phyloP scores from a whole-genome alignment of 2,888 invertebrate species.

The Plagodis dolabraria region DNA sequence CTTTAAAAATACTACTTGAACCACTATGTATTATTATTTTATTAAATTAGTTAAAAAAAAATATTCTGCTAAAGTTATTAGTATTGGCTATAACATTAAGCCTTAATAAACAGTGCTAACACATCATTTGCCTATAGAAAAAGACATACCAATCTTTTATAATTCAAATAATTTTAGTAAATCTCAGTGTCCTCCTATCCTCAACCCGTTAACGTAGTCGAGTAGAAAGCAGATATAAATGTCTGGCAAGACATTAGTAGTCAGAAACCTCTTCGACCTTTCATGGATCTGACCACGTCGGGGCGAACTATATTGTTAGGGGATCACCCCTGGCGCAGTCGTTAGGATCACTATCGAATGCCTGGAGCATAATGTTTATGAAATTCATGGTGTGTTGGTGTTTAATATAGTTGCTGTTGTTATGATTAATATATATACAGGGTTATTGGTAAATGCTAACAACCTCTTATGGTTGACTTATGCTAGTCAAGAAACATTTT shows the following conservation, averaged over 20 bases:
- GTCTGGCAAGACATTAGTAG: conserved; percentile 61
- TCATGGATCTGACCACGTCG: conserved; percentile 46
- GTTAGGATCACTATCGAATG: conserved; percentile 21
- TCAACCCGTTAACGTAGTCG: conserved; percentile 7
- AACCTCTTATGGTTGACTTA: too few relatives aligned
- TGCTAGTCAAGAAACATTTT: too few relatives aligned
- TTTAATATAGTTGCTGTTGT: too few relatives aligned
- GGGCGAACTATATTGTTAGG: conserved; percentile 48
- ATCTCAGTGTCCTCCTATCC: conserved; percentile 1
- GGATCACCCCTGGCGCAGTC: conserved; percentile 42
- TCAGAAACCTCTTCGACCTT: conserved; percentile 49
- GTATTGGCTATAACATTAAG: too few relatives aligned
- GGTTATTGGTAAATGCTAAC: too few relatives aligned
- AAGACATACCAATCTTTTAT: neutral
- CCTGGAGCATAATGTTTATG: conserved; percentile 6
- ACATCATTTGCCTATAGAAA: neutral
- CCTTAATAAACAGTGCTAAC: neutral
- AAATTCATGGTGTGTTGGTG: neutral
- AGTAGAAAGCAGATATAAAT: conserved; percentile 55
- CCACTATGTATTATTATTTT: too few relatives aligned
- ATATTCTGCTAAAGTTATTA: too few relatives aligned
- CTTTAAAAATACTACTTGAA: too few relatives aligned
- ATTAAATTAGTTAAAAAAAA: too few relatives aligned
- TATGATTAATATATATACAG: too few relatives aligned
- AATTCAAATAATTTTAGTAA: neutral